phyloP scores from a whole-genome alignment of 2,888 invertebrate genomes.

The Criorhina ranunculi region DNA sequence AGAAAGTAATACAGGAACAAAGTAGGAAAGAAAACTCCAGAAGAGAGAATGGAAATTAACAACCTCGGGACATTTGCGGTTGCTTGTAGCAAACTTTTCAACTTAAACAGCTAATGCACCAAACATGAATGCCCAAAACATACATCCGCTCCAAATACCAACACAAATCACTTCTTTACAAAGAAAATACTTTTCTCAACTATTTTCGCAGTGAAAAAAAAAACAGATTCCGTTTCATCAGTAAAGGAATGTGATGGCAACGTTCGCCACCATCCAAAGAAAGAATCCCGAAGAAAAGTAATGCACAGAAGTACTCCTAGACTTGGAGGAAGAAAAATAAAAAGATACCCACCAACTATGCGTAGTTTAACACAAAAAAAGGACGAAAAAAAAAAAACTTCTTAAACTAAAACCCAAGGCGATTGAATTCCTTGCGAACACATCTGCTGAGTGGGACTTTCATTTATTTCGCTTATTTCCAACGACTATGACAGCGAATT shows the following conservation, averaged over 20 bases:
- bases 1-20: neutral
- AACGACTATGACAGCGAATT: conserved; percentile 59
- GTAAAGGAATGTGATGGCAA: conserved; percentile 10
- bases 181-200: conserved; percentile 36
- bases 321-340: neutral
- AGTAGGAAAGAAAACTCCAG: neutral
- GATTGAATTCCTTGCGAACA: conserved; percentile 46
- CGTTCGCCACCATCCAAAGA: conserved; percentile 15
- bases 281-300: conserved; percentile 25
- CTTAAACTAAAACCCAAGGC: conserved; percentile 32
- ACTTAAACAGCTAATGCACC: conserved; percentile 55
- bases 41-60: conserved; percentile 23
- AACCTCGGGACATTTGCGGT: conserved; percentile 29
- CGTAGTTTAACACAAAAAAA: conserved; percentile 32
- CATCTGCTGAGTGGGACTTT: conserved; percentile 66
- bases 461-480: conserved; percentile 61
- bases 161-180: conserved; percentile 42
- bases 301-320: conserved; percentile 7
- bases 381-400: conserved; percentile 10
- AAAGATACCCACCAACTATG: conserved; percentile 19
- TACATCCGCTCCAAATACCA: conserved; percentile 44
- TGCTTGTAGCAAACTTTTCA: conserved; percentile 33
- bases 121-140: conserved; percentile 51
- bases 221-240: conserved; percentile 22
- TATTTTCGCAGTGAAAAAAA: conserved; percentile 35